These are phyloP conservation scores for Sinocyclocheilus maitianheensis DNA, from an alignment of 2,113 vertebrate species.

Conservation along the genomic window DNA sequence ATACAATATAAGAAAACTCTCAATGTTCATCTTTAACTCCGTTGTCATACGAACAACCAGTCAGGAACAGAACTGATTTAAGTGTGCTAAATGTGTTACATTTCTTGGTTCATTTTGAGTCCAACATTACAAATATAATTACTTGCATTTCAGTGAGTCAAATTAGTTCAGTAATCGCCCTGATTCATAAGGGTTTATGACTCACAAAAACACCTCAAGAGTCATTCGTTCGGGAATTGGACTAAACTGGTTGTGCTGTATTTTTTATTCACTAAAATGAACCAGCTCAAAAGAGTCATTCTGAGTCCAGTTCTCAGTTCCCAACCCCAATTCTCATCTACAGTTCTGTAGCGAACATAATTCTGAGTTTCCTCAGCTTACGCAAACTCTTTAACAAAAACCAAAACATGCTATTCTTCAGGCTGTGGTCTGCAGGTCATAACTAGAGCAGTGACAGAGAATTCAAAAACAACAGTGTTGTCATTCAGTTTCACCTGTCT, in stretches of 20 bases:
- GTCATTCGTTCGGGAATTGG: not conserved
- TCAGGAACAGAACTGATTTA: not conserved
- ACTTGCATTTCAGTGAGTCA: not conserved
- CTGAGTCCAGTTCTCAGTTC: not conserved
- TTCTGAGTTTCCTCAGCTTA: not conserved
- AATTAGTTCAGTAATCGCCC: not conserved
- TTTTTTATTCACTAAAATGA: not conserved
- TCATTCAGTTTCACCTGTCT: slow-evolving; percentile 23
- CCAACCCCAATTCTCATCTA: not conserved
- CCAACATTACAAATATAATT: not conserved
- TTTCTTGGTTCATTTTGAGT: not conserved
- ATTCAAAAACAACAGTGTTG: not conserved
- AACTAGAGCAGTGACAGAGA: not conserved
- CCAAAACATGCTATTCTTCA: not conserved
- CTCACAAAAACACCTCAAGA: not conserved
- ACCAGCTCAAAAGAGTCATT: not conserved
- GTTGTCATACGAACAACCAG: not conserved
- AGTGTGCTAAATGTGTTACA: not conserved
- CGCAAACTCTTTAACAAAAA: not conserved
- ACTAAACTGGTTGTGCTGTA: not conserved
- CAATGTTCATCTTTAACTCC: not conserved
- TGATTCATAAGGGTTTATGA: not conserved
- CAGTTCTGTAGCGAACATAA: not conserved
- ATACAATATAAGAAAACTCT: not conserved
- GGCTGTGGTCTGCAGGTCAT: not conserved